Base-by-base conservation (phyloP, 2,888 invertebrate genomes). In the Polia nebulosa region DNA sequence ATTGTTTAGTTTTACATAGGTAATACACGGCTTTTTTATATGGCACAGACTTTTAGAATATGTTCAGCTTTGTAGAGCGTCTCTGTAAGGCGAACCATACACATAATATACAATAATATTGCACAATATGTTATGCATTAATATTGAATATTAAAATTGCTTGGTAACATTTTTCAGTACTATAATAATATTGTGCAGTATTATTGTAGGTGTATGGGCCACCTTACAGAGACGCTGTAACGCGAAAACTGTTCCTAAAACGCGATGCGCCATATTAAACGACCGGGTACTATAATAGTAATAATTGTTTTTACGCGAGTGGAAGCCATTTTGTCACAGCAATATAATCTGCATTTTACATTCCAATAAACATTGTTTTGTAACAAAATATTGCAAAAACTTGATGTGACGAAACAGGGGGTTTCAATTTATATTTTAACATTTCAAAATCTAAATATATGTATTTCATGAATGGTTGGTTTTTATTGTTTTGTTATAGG, bases 401-500 rank as follows among this genome's bases (percentile, higher is more conserved):
- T 72, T 74, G 82, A 80, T 82, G 83, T 87, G 88, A 78, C 83
- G 79, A 80, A 86, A 83, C 64, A 51, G 62, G 67, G 36, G n/a
- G 47, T 64, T 80, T 67, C 66, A 66, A 63, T 80, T 67, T 68
- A 72, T 70, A 70, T 76, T 77, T 68, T 72, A 73, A 65, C 79
- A 72, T 78, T 83, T 80, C 72, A 52, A 68, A 79, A 84, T 82
- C 70, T 79, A 63, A 88, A 86, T 89, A 85, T 80, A 89, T 80
- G 83, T 85, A 85, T 86, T 86, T 80, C 77, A 83, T 81, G 70
- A 74, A 78, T 62, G 44, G 51, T 51, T 36, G 67, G 62, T 69
- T 77, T 69, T 80, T 71, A 79, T 78, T 78, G 15, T 69, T 80
- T 69, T 78, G n/a, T 34, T 41, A 39, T 27, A n/a, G 13, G 49